Evolutionary conservation across 2,888 invertebrate species (phyloP), one percentile per base, ranked within the genome.

Genomic region (Catocala nupta): DNA sequence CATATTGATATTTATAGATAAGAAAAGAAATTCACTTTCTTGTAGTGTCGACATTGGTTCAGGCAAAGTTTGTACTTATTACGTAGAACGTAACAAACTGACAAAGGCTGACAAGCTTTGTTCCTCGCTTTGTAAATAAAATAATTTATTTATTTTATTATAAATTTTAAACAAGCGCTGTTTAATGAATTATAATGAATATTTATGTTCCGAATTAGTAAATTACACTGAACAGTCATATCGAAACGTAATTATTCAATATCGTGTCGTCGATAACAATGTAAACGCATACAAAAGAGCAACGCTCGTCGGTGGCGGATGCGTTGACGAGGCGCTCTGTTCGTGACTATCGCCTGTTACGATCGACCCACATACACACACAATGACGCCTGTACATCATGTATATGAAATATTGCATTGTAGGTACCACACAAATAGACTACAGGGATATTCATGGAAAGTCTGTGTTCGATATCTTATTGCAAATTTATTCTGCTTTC

Each of bases 291-390:
- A 61, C 78, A 68, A 71, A 70, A 77, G 78, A 77, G 70, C 77
- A 71, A 70, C 74, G 74, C 67, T 73, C 72, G 82, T 77, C 78
- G 70, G 70, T 68, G 80, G 83, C 90, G 89, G 90, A 90, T 90
- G 87, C 86, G 82, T 81, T 79, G 87, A 82, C 85, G 86, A 82
- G 80, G 75, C 69, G 69, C 67, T 66, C 85, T 85, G 88, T 85
- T 84, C 82, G 86, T 89, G 89, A 78, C 85, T 88, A 92, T 91
- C 91, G 82, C 68, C 85, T 89, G 92, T 92, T 91, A 89, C 91
- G 86, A 92, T 89, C 90, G 90, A 84, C 91, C 91, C 81, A 86
- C 85, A 90, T 92, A 85, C 81, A 75, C 70, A 86, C 84, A 85
- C 63, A 63, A 55, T 68, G 59, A 62, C 54, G 58, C 13, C 11